A percentile compares a stretch with the other conserved stretches of the same genome.
Conservation (phyloP, 2,888 invertebrate species). For the Malthinus seriepunctatus region DNA sequence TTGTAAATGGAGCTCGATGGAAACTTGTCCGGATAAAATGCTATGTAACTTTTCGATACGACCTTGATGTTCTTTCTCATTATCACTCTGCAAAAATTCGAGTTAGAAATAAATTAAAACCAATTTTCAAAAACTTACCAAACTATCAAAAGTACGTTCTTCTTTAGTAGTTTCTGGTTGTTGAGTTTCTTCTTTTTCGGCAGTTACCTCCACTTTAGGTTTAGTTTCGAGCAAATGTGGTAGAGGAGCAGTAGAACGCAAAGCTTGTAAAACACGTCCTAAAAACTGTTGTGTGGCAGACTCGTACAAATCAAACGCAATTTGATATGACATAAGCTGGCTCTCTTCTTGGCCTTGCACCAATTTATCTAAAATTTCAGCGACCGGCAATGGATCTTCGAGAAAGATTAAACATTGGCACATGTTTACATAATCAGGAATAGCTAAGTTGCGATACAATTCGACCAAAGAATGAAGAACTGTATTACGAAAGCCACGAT, state of each 20-base stretch:
- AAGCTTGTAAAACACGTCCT: slow-evolving; percentile 80
- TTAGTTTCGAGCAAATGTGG: slow-evolving; percentile 76
- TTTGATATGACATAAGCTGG: slow-evolving; percentile 96
- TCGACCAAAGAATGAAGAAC: slow-evolving; percentile 88
- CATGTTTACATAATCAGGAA: slow-evolving; percentile 98
- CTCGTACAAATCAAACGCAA: slow-evolving; percentile 98
- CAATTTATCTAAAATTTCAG: slow-evolving; percentile 88
- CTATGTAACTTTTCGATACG: slow-evolving; percentile 87
- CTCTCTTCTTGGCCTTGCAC: slow-evolving; percentile 78
- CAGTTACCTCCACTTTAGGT: slow-evolving; percentile 68
- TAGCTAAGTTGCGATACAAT: slow-evolving; percentile 83
- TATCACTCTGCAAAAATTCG: slow-evolving; percentile 62
- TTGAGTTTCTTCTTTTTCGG: slow-evolving; percentile 49
- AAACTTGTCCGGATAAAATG: slow-evolving; percentile 94
- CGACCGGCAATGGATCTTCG: slow-evolving; percentile 91
- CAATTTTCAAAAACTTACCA: slow-evolving; percentile 46
- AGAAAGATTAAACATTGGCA: slow-evolving; percentile 97
- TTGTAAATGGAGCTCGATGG: slow-evolving; percentile 94
- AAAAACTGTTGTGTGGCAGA: slow-evolving; percentile 98
- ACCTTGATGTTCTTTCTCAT: slow-evolving; percentile 83
- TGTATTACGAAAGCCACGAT: slow-evolving; percentile 88
- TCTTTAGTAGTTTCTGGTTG: slow-evolving; percentile 59
- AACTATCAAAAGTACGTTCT: slow-evolving; percentile 62
- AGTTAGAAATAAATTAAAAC: neutral
- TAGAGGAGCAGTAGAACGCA: slow-evolving; percentile 80